Conservation (phyloP, 92 coral and sea anemone genomes). For the Micromussa lordhowensis region DNA sequence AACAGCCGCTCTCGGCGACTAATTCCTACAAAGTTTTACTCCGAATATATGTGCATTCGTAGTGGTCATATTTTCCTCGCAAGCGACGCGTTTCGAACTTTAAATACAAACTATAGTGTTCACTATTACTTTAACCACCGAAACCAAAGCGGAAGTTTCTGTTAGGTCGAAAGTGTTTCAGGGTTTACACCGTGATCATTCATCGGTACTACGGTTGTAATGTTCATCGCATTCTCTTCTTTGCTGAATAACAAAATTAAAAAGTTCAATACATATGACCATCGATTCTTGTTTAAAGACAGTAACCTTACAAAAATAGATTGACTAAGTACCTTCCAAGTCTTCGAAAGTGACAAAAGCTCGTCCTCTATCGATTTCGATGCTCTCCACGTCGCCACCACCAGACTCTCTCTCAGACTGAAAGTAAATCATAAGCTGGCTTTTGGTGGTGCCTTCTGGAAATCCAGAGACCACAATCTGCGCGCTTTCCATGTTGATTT, state of each 20-base stretch:
- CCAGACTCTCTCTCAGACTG: constrained; percentile 80
- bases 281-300: background rate
- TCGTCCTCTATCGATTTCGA: constrained; percentile 37
- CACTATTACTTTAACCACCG: background rate
- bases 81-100: background rate
- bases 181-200: background rate
- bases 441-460: constrained; percentile 53
- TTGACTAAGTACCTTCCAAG: background rate
- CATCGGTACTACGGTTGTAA: background rate
- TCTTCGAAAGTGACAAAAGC: constrained; percentile 30
- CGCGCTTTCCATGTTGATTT: background rate
- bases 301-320: no score
- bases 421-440: constrained; percentile 71
- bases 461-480: constrained; percentile 68
- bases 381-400: constrained; percentile 79
- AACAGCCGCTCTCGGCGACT: no score
- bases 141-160: background rate
- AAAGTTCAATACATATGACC: background rate
- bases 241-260: background rate
- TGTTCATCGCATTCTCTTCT: no score
- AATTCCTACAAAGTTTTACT: no score
- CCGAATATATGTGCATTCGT: background rate
- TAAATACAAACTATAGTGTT: background rate
- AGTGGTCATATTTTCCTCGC: background rate
- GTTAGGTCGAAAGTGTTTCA: background rate